A percentile compares a stretch with the other conserved stretches of the same genome.
phyloP scores from a whole-genome alignment of 2,113 vertebrate genomes.

The Crotalus tigris region DNA sequence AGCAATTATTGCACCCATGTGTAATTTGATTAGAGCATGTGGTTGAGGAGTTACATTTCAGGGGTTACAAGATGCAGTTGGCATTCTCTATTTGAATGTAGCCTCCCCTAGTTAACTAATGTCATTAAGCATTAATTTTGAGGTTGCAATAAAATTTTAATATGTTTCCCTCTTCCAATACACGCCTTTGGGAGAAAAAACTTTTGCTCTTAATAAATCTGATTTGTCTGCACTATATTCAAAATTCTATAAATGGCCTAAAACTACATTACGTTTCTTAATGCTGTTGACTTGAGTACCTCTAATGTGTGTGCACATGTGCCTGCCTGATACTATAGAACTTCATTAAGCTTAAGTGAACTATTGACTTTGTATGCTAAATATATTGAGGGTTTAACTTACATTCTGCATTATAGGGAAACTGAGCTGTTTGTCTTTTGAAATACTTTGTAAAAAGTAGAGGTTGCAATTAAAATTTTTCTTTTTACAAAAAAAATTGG shows the following conservation, averaged over 20 bases:
- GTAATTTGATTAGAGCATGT: conserved; percentile 15
- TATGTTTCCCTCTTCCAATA: conserved; percentile 32
- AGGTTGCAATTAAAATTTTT: conserved; percentile 62
- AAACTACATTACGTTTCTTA: conserved; percentile 60
- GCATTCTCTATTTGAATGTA: conserved; percentile 20
- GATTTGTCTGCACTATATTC: conserved; percentile 37
- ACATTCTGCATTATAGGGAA: conserved; percentile 50
- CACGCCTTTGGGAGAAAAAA: conserved; percentile 17
- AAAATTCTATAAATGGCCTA: conserved; percentile 42
- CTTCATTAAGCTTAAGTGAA: conserved; percentile 51
- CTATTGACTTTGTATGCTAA: conserved; percentile 56
- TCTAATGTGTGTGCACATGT: conserved; percentile 51
- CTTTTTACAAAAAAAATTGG: conserved; percentile 48
- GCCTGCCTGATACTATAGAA: conserved; percentile 52
- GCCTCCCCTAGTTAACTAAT: neutral
- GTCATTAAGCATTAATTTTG: conserved; percentile 40
- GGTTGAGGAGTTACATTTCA: conserved; percentile 39
- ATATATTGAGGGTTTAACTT: conserved; percentile 48
- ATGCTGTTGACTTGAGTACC: conserved; percentile 58
- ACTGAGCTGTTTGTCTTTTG: conserved; percentile 49
- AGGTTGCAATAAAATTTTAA: conserved; percentile 46
- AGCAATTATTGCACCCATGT: conserved; percentile 28
- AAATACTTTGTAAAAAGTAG: conserved; percentile 49
- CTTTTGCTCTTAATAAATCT: conserved; percentile 41
- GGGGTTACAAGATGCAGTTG: conserved; percentile 31